These are phyloP conservation scores for Stichopus chloronotus DNA, from an alignment of 35 echinoderm and acorn worm species.

Conservation along the genomic window DNA sequence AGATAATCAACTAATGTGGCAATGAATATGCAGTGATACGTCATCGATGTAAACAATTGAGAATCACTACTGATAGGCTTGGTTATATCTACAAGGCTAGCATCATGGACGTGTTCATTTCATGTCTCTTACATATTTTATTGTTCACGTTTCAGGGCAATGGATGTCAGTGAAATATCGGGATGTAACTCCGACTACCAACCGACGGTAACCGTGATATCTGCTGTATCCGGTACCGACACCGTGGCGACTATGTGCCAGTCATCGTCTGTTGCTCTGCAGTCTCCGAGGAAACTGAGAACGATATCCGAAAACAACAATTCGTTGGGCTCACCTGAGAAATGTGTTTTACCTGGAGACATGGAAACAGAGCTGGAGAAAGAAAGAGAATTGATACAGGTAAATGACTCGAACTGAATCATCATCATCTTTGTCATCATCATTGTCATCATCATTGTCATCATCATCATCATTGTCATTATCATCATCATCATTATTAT, in stretches of 20 bases:
- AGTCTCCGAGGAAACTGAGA: constrained; percentile 25
- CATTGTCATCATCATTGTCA: background rate
- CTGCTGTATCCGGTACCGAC: constrained; percentile 11
- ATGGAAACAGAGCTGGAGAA: constrained; percentile 76
- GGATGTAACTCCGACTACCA: constrained; percentile 23
- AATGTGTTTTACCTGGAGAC: constrained; percentile 44
- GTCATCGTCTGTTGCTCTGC: background rate
- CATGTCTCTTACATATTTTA: too few relatives aligned
- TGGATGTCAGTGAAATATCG: constrained; percentile 50
- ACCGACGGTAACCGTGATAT: constrained; percentile 20
- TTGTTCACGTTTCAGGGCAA: background rate
- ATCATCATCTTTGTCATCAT: background rate
- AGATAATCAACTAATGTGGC: too few relatives aligned
- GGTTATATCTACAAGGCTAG: too few relatives aligned
- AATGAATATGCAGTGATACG: too few relatives aligned
- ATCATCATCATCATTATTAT: background rate
- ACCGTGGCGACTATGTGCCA: constrained; percentile 35
- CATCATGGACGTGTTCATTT: too few relatives aligned
- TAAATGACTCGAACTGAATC: background rate
- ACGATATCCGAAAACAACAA: constrained; percentile 40
- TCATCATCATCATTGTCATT: too few relatives aligned
- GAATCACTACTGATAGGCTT: too few relatives aligned
- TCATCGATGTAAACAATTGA: too few relatives aligned
- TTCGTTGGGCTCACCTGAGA: constrained; percentile 10
- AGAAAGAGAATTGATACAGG: constrained; percentile 87